Evolutionary conservation across 2,888 invertebrate species (phyloP).

Genomic region (Escarpia spicata): DNA sequence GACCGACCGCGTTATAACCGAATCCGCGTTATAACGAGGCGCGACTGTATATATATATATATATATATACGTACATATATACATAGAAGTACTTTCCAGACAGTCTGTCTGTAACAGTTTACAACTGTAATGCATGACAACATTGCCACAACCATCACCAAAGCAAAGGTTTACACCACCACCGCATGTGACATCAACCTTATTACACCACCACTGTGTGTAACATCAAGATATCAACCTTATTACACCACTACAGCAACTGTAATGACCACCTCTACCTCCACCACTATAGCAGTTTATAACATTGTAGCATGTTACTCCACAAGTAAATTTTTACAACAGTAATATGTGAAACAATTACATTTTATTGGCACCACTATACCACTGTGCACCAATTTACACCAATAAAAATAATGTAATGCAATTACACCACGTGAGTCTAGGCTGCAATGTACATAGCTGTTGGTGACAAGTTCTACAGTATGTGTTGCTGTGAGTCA

Average conservation of each 20-base stretch:
- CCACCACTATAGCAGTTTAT: background rate
- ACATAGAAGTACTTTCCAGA: no score
- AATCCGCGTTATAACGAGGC: no score
- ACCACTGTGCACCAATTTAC: background rate
- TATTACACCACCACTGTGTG: background rate
- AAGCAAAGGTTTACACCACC: background rate
- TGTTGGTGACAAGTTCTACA: background rate
- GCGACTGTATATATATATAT: no score
- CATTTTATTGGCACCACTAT: background rate
- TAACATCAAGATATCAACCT: background rate
- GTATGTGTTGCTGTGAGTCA: background rate
- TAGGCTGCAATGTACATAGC: background rate
- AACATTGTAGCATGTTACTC: background rate
- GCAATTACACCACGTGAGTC: no score
- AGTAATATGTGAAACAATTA: background rate
- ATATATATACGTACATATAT: no score
- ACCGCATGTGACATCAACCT: background rate
- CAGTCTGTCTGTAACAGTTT: no score
- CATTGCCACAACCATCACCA: background rate
- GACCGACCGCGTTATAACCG: no score
- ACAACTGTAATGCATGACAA: background rate
- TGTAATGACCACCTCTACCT: background rate
- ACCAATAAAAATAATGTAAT: no score
- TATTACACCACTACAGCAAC: background rate
- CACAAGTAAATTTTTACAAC: background rate